A percentile compares a stretch with the other conserved stretches of the same genome.
Conservation (phyloP, 2,888 invertebrate species). For the Drosophila subsilvestris region DNA sequence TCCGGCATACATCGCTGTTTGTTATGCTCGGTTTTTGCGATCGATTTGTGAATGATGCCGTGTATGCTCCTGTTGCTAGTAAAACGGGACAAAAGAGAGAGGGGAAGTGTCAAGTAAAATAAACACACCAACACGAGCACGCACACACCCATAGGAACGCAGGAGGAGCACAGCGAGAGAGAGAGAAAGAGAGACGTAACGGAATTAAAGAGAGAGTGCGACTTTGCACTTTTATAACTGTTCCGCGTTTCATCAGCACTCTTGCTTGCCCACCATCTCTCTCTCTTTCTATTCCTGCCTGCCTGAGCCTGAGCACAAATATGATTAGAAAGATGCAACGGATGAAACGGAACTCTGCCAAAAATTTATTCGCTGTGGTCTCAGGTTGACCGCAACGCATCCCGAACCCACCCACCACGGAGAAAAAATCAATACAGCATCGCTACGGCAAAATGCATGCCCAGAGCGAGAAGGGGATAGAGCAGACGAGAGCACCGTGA, state of each 20-base stretch:
- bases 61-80: constrained; percentile 9
- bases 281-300: constrained; percentile 16
- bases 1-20: constrained; percentile 72
- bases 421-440: constrained; percentile 76
- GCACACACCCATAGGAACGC: background rate
- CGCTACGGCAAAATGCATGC: constrained; percentile 51
- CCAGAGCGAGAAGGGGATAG: background rate
- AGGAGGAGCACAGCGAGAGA: background rate
- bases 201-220: constrained; percentile 5
- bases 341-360: constrained; percentile 15
- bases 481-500: background rate
- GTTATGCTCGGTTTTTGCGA: background rate
- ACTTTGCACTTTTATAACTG: constrained; percentile 41
- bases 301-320: constrained; percentile 10
- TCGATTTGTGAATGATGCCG: background rate
- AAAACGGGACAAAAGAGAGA: background rate
- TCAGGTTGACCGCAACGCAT: constrained; percentile 13
- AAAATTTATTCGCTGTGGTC: constrained; percentile 8
- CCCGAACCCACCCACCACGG: constrained; percentile 54
- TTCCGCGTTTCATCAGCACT: constrained; percentile 4
- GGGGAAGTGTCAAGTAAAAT: constrained; percentile 2
- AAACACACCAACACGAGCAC: constrained; percentile 6
- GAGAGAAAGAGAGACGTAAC: background rate
- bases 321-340: constrained; percentile 28
- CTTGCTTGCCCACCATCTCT: background rate